Percentiles rank a stretch among this genome's conserved stretches.
Evolutionary conservation across 2,797 vertebrate species (phyloP).

Genomic region (Crossoptilon crossoptilon): DNA sequence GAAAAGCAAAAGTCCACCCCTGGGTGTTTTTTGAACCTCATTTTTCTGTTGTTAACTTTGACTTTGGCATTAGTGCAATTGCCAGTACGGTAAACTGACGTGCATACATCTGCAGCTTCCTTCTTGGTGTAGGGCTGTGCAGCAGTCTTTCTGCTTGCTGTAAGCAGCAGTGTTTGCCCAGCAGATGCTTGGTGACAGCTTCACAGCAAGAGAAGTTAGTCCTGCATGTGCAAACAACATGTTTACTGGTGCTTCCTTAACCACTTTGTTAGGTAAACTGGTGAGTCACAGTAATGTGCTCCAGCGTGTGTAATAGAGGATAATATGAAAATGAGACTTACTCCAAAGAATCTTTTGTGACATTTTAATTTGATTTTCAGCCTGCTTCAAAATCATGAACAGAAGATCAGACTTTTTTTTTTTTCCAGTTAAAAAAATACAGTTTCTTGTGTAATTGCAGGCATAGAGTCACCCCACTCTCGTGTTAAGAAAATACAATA

Average conservation of each 20-base stretch:
- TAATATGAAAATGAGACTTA: conserved; percentile 39
- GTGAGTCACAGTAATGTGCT: conserved; percentile 54
- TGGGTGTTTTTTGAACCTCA: not conserved
- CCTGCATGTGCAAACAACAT: not conserved
- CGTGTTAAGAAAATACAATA: not conserved
- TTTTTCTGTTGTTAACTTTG: not conserved
- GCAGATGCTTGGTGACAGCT: not conserved
- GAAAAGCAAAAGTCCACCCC: not conserved
- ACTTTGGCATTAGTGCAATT: not conserved
- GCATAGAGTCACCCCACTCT: not conserved
- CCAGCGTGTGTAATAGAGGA: conserved; percentile 39
- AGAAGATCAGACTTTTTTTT: not conserved
- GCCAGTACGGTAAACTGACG: not conserved
- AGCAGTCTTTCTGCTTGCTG: not conserved
- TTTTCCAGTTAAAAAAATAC: not conserved
- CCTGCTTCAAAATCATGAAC: not conserved
- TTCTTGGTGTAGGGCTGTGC: not conserved
- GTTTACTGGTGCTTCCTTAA: not conserved
- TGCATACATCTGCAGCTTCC: not conserved
- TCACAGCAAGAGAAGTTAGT: not conserved
- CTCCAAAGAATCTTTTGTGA: not conserved
- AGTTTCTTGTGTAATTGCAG: not conserved
- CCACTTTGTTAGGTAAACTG: not conserved
- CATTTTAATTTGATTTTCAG: not conserved
- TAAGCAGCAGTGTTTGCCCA: not conserved